These are phyloP conservation scores for Enteromius unitaeniatus DNA, from an alignment of 2,797 vertebrate genomes.

Conservation along the genomic window DNA sequence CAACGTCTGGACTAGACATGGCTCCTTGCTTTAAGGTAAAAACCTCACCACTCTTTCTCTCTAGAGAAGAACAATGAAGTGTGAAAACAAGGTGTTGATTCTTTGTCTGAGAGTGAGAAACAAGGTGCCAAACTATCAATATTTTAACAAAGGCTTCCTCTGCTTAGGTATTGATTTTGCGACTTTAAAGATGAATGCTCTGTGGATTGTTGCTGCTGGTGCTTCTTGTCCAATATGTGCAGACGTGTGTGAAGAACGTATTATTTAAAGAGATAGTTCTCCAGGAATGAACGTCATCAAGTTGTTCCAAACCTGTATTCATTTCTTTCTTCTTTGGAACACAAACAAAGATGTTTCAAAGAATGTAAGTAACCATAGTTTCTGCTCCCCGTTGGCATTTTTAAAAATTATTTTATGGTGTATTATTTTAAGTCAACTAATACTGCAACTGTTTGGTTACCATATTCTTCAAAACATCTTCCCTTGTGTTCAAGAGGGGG, in stretches of 20 bases:
- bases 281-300: not conserved
- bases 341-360: not conserved
- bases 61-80: not conserved
- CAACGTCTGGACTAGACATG: conserved; percentile 63
- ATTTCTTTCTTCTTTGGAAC: not conserved
- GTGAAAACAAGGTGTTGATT: conserved; percentile 13
- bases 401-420: no score
- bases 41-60: not conserved
- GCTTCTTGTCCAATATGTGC: not conserved
- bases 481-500: not conserved
- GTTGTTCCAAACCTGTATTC: not conserved
- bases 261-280: not conserved
- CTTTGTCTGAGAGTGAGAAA: conserved; percentile 7
- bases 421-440: not conserved
- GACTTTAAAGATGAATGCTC: not conserved
- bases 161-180: conserved; percentile 12
- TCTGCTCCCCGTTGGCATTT: not conserved
- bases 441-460: not conserved
- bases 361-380: not conserved
- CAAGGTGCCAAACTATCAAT: conserved; percentile 14
- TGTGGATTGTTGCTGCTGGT: not conserved
- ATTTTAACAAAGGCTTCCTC: conserved; percentile 9
- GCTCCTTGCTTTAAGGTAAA: conserved; percentile 72
- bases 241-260: not conserved
- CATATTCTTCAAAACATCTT: not conserved